Evolutionary conservation across 2,113 vertebrate species (phyloP).

Genomic region (Gnathonemus echidnorhynchus): DNA sequence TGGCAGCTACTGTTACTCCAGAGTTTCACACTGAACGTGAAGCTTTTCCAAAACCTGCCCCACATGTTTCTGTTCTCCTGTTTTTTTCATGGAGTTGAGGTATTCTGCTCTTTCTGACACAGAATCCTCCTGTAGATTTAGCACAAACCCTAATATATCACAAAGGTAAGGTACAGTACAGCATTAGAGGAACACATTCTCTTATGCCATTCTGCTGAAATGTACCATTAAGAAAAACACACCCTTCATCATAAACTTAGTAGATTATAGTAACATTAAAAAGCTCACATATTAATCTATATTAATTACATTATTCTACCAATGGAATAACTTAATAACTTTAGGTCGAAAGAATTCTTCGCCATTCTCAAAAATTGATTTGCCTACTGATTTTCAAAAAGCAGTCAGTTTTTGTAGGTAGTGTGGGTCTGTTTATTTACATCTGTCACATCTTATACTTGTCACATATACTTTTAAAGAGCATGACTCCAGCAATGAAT

Average conservation of each 20-base stretch:
- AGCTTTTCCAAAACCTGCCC: slow-evolving; percentile 58
- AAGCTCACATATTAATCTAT: background rate
- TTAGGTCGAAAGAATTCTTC: background rate
- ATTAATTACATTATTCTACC: background rate
- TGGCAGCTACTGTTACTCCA: slow-evolving; percentile 56
- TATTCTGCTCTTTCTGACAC: background rate
- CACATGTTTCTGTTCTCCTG: background rate
- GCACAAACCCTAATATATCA: background rate
- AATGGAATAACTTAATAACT: background rate
- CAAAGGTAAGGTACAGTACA: background rate
- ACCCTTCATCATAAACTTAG: background rate
- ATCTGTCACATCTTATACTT: slow-evolving; percentile 43
- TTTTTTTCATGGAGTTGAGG: background rate
- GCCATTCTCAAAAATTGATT: background rate
- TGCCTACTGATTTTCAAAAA: slow-evolving; percentile 27
- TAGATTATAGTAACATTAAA: background rate
- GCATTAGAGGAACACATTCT: background rate
- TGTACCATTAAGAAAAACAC: background rate
- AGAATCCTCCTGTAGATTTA: background rate
- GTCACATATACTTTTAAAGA: slow-evolving; percentile 34
- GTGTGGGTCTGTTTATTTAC: slow-evolving; percentile 41
- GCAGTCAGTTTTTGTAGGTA: slow-evolving; percentile 36
- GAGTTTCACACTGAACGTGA: slow-evolving; percentile 49
- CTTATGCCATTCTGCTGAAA: background rate
- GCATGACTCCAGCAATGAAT: slow-evolving; percentile 30